phyloP scores from a whole-genome alignment of 2,797 vertebrate genomes.

The Silurus lanzhouensis region DNA sequence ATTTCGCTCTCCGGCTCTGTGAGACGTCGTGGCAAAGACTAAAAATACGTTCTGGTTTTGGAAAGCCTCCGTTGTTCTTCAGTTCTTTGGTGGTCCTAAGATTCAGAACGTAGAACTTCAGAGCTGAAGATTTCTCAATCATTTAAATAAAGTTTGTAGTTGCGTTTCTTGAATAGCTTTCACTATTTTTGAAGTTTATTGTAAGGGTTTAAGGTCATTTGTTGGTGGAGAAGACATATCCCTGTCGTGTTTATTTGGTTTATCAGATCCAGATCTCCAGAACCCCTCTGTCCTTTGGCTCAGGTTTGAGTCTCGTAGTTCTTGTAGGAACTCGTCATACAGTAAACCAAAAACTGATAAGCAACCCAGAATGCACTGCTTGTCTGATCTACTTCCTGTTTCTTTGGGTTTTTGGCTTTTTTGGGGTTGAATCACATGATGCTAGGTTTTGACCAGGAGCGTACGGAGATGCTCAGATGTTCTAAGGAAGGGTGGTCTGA shows the following conservation, averaged over 20 bases:
- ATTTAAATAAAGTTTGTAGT: neutral
- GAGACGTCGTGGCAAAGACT: too few relatives aligned
- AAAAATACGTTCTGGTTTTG: too few relatives aligned
- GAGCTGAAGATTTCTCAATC: neutral
- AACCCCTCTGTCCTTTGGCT: neutral
- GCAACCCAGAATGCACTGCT: neutral
- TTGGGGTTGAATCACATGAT: neutral
- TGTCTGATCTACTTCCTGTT: neutral
- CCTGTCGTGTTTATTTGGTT: neutral
- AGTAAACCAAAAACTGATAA: neutral
- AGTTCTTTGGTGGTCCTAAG: neutral
- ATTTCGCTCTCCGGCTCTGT: too few relatives aligned
- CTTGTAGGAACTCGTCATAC: neutral
- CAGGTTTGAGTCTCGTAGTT: neutral
- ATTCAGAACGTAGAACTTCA: neutral
- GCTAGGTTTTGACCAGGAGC: neutral
- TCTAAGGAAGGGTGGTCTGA: neutral
- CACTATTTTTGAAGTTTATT: neutral
- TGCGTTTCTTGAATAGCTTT: neutral
- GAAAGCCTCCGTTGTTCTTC: neutral
- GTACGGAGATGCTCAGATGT: neutral
- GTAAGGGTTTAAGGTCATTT: neutral
- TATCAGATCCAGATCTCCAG: neutral
- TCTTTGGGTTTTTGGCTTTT: neutral
- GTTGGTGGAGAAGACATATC: neutral